Evolutionary conservation across 2,797 vertebrate species (phyloP).

Genomic region (Trachops cirrhosus): DNA sequence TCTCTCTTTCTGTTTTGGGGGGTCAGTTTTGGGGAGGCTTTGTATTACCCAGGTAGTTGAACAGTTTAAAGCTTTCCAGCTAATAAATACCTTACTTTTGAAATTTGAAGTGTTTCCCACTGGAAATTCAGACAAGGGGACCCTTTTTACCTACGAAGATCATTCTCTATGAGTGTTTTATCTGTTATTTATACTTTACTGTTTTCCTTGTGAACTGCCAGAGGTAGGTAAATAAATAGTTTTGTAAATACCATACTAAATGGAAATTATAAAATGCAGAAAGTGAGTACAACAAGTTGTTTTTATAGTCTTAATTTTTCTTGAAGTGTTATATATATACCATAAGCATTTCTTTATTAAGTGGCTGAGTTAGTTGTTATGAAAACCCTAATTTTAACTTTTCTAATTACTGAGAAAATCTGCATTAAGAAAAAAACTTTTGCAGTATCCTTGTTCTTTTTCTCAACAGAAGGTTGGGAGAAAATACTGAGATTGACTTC

Average conservation of each 20-base stretch:
- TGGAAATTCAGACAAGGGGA: conserved; percentile 1
- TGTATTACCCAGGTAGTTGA: neutral
- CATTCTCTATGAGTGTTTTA: neutral
- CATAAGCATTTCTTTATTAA: neutral
- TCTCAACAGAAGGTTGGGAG: neutral
- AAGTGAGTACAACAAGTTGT: neutral
- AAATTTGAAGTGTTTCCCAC: neutral
- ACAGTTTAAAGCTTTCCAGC: neutral
- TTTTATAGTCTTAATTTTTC: neutral
- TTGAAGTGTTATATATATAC: neutral
- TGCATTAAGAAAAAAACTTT: neutral
- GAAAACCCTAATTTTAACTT: conserved; percentile 3
- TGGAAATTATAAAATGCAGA: neutral
- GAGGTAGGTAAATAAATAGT: neutral
- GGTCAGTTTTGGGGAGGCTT: neutral
- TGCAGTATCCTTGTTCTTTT: conserved; percentile 22
- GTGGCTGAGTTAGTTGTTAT: neutral
- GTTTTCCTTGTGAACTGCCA: conserved; percentile 1
- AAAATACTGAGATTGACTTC: neutral
- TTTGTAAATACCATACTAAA: neutral
- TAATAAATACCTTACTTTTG: neutral
- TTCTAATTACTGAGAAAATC: neutral
- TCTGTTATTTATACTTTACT: neutral
- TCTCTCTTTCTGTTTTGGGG: neutral
- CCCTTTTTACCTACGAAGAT: neutral